Evolutionary conservation across 1,140 invertebrate genomes (phyloP), one percentile per base, ranked within the genome.

Genomic region (Chionoecetes opilio): DNA sequence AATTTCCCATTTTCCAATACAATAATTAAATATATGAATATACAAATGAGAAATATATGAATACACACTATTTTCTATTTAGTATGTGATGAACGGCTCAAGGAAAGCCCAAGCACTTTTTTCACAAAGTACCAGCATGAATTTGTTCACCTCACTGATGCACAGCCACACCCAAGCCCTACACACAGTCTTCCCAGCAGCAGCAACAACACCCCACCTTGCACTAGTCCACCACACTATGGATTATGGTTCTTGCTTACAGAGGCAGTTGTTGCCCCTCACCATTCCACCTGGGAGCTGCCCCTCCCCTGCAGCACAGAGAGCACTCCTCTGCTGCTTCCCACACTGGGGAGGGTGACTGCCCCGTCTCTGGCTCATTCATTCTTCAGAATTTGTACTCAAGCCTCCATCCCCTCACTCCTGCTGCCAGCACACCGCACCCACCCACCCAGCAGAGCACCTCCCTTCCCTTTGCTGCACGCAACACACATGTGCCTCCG

Each of bases 391-490:
- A 37, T 17, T 26, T 9, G 21, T 46, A 53, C 35, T 35, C 93
- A 31, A 53, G 29, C 38, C 63, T 46, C 75, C 31, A n/a, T 46
- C 35, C 31, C 53, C 86, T n/a, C 87, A 82, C 41, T n/a, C 46
- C 21, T 88, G 85, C 41, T 86, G 6, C 31, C 93, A 26, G 37
- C n/a, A 21, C 63, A 63, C n/a, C 26, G 82, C 63, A 37, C 32
- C 82, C 89, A 29, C 5, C 35, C 37, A 87, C 90, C 41, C 90
- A 92, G 84, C 90, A 92, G 53, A 82, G 89, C 46, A 88, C 90
- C 38, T 92, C 94, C 35, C 90, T 95, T 9, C 94, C 91, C 29
- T 75, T 95, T 31, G 46, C 94, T 31, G 89, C 93, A 29, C 93
- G 88, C 38, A 91, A 86, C 88, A 63, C 86, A 75, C 41, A 37